phyloP scores from a whole-genome alignment of 2,888 invertebrate genomes.

The Trilocha varians region DNA sequence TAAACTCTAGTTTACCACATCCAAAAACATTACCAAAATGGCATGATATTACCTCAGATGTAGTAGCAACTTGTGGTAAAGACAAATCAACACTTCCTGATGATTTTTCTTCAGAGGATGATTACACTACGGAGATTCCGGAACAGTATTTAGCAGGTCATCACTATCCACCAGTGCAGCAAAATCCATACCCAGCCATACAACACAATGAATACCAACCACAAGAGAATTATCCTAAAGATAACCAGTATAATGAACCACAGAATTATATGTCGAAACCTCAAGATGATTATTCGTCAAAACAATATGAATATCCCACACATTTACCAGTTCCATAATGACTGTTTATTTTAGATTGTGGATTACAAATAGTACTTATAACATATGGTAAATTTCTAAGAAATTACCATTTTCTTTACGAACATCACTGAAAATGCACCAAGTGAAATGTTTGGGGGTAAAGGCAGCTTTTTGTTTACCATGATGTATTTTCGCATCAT shows the following conservation, averaged over 20 bases:
- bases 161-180: not conserved
- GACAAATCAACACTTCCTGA: not conserved
- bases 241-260: no score
- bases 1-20: not conserved
- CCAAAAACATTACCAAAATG: not conserved
- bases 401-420: no score
- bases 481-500: no score
- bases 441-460: no score
- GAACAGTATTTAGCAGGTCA: not conserved
- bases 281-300: not conserved
- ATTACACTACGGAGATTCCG: not conserved
- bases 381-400: no score
- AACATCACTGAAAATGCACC: no score
- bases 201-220: not conserved
- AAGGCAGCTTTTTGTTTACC: no score
- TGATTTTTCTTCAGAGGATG: not conserved
- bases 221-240: not conserved
- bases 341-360: not conserved
- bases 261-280: no score
- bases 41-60: not conserved
- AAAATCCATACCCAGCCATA: not conserved
- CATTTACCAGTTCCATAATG: not conserved
- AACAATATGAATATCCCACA: not conserved
- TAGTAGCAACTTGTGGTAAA: not conserved
- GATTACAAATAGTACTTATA: not conserved